phyloP scores from a whole-genome alignment of 30 jellyfish, hydroid and myxozoan genomes.

The Aurelia sp. region DNA sequence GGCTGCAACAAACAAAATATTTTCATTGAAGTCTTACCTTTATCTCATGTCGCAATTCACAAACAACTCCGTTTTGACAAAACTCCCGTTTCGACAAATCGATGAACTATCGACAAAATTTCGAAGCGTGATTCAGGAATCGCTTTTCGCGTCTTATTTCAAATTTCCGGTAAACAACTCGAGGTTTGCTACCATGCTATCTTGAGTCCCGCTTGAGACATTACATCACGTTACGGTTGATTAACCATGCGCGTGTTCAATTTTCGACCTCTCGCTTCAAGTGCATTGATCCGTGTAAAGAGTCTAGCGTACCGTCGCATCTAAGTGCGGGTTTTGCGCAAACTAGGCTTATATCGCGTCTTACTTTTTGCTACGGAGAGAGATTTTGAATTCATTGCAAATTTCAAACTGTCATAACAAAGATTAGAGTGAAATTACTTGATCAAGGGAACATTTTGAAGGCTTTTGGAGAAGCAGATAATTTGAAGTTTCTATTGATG shows the following conservation, averaged over 20 bases:
- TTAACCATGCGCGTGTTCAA: conserved; percentile 39
- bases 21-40: neutral
- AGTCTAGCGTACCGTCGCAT: conserved; percentile 11
- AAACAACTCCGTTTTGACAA: no score
- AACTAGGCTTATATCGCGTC: no score
- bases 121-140: conserved; percentile 8
- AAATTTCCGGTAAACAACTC: conserved; percentile 13
- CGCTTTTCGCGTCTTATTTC: conserved; percentile 29
- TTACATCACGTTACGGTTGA: conserved; percentile 67
- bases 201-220: conserved; percentile 65
- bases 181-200: conserved; percentile 44
- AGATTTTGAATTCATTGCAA: no score
- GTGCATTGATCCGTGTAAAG: conserved; percentile 45
- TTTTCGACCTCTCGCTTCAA: conserved; percentile 51
- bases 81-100: no score
- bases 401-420: no score
- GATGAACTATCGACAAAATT: neutral
- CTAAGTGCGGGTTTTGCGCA: neutral
- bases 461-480: no score
- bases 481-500: no score
- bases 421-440: no score
- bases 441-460: no score
- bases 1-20: conserved; percentile 21
- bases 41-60: conserved; percentile 4
- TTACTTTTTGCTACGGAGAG: no score